Evolutionary conservation across 2,113 vertebrate genomes (phyloP), one percentile per base, ranked within the genome.

Genomic region (Columba livia): DNA sequence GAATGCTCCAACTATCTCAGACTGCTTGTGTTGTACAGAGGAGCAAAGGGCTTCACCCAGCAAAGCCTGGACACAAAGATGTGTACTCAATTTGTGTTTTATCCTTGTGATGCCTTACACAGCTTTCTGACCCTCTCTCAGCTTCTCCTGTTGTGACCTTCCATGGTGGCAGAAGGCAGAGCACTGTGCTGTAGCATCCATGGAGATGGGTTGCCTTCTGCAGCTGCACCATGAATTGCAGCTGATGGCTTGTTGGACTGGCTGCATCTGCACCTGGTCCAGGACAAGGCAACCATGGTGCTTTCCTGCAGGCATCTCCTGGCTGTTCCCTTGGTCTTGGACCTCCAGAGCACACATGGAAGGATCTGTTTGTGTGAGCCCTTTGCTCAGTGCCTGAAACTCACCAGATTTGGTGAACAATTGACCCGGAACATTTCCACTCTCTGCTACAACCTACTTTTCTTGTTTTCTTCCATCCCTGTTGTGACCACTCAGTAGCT

Each of bases 231-330:
- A 0, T 11, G 38, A 77, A 32, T 60, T 90, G 65, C 21, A 70
- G 29, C 50, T 70, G 57, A 25, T 80, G 44, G 51, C 54, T 9
- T 53, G 73, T 54, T 1, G 6, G 16, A 26, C 69, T 38, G 23
- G 7, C 67, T 89, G 48, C 67, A 26, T 23, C 20, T 73, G 15
- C 40, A 29, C 11, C 0, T 31, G 28, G 51, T 50, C 9, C 9
- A 23, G 67, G 77, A 40, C 7, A 7, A 26, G 26, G 32, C 32
- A 65, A n/a, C 31, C 26, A 4, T 1, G 4, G 29, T 42, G 32
- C 15, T 85, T 53, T 79, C 25, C 66, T 71, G 29, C 21, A 34
- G 26, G 13, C 0, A 0, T 26, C 57, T 73, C 0, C 0, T 48
- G 29, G 19, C 12, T 64, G 11, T 47, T 72, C 20, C 61, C 60